Percentiles rank a stretch among this genome's conserved stretches.
phyloP scores from a whole-genome alignment of 2,113 vertebrate species.

The Xiphophorus maculatus region DNA sequence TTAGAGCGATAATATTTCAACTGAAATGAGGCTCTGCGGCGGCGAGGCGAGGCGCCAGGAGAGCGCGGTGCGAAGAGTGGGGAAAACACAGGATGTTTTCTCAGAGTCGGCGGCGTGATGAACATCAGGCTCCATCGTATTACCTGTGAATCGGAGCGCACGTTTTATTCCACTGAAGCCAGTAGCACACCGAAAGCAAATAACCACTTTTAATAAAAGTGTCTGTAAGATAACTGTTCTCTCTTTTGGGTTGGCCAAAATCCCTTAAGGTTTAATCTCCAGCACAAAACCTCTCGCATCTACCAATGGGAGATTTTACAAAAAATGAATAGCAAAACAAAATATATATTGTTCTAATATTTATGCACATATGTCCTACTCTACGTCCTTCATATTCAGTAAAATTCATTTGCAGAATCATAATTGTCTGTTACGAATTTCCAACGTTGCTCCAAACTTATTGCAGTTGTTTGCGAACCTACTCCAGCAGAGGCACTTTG shows the following conservation, averaged over 20 bases:
- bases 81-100: conserved; percentile 3
- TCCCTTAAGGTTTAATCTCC: conserved; percentile 11
- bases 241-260: conserved; percentile 29
- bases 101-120: conserved; percentile 39
- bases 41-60: conserved; percentile 25
- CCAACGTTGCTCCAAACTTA: conserved; percentile 98
- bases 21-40: conserved; percentile 53
- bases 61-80: conserved; percentile 2
- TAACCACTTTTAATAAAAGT: conserved; percentile 50
- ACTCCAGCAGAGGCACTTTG: conserved; percentile 91
- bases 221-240: conserved; percentile 37
- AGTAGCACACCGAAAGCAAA: conserved; percentile 42
- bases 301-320: conserved; percentile 9
- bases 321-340: no score
- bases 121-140: conserved; percentile 36
- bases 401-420: no score
- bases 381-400: no score
- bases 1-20: conserved; percentile 65
- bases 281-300: background rate
- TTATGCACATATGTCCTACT: no score
- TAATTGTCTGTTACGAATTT: conserved; percentile 96
- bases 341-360: no score
- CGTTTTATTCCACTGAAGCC: conserved; percentile 44
- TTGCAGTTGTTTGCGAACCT: conserved; percentile 99
- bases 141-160: conserved; percentile 27